These are phyloP conservation scores for Pachydiplax longipennis DNA, from an alignment of 2,888 invertebrate genomes.

Conservation along the genomic window DNA sequence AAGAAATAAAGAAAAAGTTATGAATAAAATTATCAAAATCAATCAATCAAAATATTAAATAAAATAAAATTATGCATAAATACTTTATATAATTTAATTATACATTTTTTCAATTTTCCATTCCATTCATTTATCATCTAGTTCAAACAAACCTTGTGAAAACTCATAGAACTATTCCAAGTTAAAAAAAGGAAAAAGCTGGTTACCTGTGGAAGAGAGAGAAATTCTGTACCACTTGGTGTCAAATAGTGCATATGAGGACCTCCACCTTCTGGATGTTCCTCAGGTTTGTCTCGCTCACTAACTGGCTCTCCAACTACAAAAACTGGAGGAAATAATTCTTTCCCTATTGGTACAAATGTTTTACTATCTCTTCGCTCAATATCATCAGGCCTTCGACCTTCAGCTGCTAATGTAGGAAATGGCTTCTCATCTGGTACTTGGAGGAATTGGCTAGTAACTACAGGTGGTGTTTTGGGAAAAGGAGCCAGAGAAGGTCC, in stretches of 20 bases:
- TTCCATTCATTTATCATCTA: no score
- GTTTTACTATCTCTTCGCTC: not conserved
- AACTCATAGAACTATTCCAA: no score
- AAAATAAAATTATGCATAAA: no score
- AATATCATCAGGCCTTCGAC: not conserved
- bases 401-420: not conserved
- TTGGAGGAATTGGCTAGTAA: constrained; percentile 31
- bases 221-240: constrained; percentile 5
- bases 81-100: no score
- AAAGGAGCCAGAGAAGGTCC: not conserved
- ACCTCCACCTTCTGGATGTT: not conserved
- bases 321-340: not conserved
- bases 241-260: constrained; percentile 4
- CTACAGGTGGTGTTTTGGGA: constrained; percentile 47
- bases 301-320: not conserved
- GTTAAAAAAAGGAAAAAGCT: not conserved
- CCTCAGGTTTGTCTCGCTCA: not conserved
- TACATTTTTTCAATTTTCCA: no score
- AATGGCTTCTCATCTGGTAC: not conserved
- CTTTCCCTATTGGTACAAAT: constrained; percentile 7
- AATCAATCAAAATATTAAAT: no score
- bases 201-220: constrained; percentile 31
- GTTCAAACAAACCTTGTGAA: not conserved
- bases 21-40: no score
- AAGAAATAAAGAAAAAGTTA: no score